Percentiles rank a stretch among this genome's conserved stretches.
Conservation (phyloP, 2,797 vertebrate genomes). For the Echeneis naucrates region DNA sequence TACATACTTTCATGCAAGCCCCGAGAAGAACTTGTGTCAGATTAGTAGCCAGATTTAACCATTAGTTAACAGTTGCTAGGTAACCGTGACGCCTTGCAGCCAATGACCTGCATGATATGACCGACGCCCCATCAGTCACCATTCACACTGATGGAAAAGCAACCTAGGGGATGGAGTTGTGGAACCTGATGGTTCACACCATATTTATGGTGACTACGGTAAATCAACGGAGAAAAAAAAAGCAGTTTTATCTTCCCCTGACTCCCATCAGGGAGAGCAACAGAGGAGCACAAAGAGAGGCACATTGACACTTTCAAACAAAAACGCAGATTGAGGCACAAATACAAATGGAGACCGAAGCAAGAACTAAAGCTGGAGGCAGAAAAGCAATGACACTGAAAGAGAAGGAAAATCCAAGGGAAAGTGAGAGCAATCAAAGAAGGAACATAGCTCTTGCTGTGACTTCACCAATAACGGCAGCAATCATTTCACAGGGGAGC, state of each 20-base stretch:
- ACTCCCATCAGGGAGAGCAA: neutral
- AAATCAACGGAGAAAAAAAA: slow-evolving; percentile 22
- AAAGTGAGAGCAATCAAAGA: slow-evolving; percentile 4
- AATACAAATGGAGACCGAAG: neutral
- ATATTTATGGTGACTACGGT: neutral
- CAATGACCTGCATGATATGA: slow-evolving; percentile 33
- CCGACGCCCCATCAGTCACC: slow-evolving; percentile 47
- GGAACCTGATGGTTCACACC: neutral
- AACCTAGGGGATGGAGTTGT: neutral
- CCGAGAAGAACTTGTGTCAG: slow-evolving; percentile 36
- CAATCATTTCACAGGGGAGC: slow-evolving; percentile 45
- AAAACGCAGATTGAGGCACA: neutral
- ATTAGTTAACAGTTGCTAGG: slow-evolving; percentile 54
- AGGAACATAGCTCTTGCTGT: slow-evolving; percentile 16
- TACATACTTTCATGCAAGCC: slow-evolving; percentile 29
- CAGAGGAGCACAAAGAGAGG: slow-evolving; percentile 8
- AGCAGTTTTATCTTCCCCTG: neutral
- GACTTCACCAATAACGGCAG: slow-evolving; percentile 38
- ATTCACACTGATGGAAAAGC: slow-evolving; percentile 29
- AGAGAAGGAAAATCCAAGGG: neutral
- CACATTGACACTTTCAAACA: neutral
- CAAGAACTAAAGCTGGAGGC: neutral
- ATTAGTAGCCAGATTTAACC: slow-evolving; percentile 45
- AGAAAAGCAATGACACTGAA: neutral
- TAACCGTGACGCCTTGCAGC: slow-evolving; percentile 15